Evolutionary conservation across 2,113 vertebrate species (phyloP).

Genomic region (Smithornis capensis): DNA sequence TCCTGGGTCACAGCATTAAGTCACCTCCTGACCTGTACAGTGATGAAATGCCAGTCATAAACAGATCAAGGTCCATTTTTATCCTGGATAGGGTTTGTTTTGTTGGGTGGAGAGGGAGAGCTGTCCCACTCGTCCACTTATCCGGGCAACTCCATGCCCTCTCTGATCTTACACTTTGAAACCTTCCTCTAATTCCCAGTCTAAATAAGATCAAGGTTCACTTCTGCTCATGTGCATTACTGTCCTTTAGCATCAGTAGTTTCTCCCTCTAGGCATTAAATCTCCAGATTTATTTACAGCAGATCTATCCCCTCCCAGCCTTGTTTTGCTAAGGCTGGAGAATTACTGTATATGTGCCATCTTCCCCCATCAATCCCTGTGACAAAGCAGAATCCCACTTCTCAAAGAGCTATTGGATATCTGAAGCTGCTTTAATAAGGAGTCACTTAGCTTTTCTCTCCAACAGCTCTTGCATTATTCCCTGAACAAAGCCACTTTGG

Average conservation of each 20-base stretch:
- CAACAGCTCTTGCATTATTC: neutral
- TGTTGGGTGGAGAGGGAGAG: neutral
- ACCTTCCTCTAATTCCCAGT: neutral
- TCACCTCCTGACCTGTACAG: neutral
- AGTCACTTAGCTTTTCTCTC: conserved; percentile 3
- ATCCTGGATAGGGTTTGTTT: neutral
- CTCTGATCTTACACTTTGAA: neutral
- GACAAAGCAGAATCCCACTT: neutral
- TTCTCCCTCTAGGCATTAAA: neutral
- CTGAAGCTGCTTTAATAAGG: conserved; percentile 12
- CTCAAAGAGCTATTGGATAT: neutral
- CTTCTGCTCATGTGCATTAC: neutral
- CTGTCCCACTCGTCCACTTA: neutral
- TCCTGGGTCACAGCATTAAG: neutral
- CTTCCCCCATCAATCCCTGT: neutral
- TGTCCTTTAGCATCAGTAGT: neutral
- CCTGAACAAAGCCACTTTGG: conserved; percentile 9
- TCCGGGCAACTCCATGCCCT: neutral
- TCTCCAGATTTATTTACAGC: neutral
- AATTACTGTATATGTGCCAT: neutral
- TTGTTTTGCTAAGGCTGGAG: neutral
- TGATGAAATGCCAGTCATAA: neutral
- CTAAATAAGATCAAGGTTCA: neutral
- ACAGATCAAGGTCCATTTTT: neutral
- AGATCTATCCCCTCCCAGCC: neutral